Percentiles rank a stretch among this genome's conserved stretches.
Evolutionary conservation across 2,888 invertebrate species (phyloP).

Genomic region (Creontiades dilutus): DNA sequence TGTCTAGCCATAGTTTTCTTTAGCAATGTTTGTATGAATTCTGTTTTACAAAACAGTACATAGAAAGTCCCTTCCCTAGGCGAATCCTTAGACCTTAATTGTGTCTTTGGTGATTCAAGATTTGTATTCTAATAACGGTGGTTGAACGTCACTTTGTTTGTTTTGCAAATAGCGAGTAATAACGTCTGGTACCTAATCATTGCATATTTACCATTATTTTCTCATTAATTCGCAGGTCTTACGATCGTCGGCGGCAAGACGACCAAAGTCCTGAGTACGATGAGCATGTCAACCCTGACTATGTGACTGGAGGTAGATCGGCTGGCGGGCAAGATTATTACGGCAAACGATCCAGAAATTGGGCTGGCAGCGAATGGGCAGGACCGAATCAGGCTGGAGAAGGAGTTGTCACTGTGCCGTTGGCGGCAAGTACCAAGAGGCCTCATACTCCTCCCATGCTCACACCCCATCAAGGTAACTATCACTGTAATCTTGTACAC

Average conservation of each 20-base stretch:
- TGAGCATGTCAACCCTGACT: conserved; percentile 65
- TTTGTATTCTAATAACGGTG: no score
- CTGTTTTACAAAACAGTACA: no score
- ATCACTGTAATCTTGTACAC: no score
- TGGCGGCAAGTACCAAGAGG: conserved; percentile 21
- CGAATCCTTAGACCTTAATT: no score
- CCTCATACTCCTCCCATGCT: conserved; percentile 54
- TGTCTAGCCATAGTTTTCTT: no score
- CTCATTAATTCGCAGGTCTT: neutral
- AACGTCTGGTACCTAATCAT: neutral
- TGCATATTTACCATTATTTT: neutral
- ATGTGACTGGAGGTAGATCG: conserved; percentile 2
- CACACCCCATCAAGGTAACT: conserved; percentile 48
- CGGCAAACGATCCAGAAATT: conserved; percentile 68
- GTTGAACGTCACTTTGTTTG: no score
- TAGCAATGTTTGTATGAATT: no score
- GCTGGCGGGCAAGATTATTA: conserved; percentile 68
- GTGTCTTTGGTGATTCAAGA: no score
- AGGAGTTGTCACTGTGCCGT: conserved; percentile 48
- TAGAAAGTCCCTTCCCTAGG: no score
- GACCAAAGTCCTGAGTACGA: conserved; percentile 75
- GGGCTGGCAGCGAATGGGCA: conserved; percentile 39
- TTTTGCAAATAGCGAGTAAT: neutral
- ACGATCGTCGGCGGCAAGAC: conserved; percentile 74
- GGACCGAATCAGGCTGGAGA: conserved; percentile 1